A percentile compares a stretch with the other conserved stretches of the same genome.
Evolutionary conservation across 35 echinoderm and acorn worm genomes (phyloP).

Genomic region (Diadema setosum): DNA sequence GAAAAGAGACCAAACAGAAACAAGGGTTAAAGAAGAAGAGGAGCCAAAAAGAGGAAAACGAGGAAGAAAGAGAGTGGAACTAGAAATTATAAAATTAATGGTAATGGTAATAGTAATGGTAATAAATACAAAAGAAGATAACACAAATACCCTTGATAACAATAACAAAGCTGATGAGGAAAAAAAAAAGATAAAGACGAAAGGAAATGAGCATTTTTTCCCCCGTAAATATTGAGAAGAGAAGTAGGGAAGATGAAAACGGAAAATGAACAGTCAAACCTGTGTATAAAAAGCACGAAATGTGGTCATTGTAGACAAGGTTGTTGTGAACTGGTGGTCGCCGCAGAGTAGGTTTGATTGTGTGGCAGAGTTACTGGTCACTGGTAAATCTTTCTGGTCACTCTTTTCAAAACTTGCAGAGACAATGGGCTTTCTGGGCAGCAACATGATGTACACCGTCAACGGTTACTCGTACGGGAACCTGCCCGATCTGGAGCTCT

Average conservation of each 20-base stretch:
- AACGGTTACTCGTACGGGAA: conserved; percentile 19
- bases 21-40: not conserved
- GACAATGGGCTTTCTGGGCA: not conserved
- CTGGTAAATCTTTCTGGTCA: too few relatives aligned
- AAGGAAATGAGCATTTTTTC: too few relatives aligned
- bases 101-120: not conserved
- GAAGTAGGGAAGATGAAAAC: not conserved
- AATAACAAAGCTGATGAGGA: too few relatives aligned
- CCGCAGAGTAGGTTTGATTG: too few relatives aligned
- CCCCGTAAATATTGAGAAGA: too few relatives aligned
- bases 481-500: not conserved
- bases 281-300: too few relatives aligned
- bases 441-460: not conserved
- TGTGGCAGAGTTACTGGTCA: too few relatives aligned
- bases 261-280: not conserved
- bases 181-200: not conserved
- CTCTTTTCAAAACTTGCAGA: too few relatives aligned
- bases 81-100: not conserved
- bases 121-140: not conserved
- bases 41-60: not conserved
- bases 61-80: not conserved
- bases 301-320: not conserved
- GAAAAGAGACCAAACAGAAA: not conserved
- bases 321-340: not conserved
- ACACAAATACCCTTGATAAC: too few relatives aligned